phyloP scores from a whole-genome alignment of 1,140 invertebrate species.

The Lepidostoma basale region DNA sequence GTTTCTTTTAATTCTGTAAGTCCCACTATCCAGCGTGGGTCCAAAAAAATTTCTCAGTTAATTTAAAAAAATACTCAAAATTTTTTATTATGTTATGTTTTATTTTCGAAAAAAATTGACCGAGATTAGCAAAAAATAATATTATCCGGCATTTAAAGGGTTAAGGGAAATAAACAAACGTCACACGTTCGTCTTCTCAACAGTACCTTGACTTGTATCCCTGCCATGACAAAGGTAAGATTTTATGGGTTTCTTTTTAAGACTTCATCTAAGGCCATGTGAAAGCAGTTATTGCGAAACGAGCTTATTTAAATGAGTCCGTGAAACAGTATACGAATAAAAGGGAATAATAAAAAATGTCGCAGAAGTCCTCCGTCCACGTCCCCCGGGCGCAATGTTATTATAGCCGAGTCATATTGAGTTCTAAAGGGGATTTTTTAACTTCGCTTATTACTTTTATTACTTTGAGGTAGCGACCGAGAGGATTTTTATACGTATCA shows the following conservation, averaged over 20 bases:
- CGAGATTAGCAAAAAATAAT: too few species aligned
- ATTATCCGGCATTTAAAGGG: too few species aligned
- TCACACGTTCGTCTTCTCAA: not conserved
- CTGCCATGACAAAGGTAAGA: too few species aligned
- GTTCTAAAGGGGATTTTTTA: not conserved
- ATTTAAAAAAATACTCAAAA: too few species aligned
- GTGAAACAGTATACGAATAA: constrained; percentile 29
- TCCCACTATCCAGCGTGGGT: too few species aligned
- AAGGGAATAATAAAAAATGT: constrained; percentile 24
- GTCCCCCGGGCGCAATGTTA: constrained; percentile 15
- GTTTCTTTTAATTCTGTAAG: too few species aligned
- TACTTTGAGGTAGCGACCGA: not conserved
- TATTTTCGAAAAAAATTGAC: too few species aligned
- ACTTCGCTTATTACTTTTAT: constrained; percentile 16
- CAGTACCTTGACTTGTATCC: not conserved
- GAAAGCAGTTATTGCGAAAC: constrained; percentile 27
- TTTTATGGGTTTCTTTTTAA: constrained; percentile 28
- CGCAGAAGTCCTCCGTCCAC: not conserved
- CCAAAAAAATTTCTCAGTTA: too few species aligned
- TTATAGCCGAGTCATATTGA: not conserved
- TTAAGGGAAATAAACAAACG: too few species aligned
- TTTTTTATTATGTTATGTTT: too few species aligned
- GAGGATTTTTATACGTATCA: too few species aligned
- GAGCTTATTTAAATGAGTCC: constrained; percentile 32
- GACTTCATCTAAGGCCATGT: constrained; percentile 25